phyloP scores from a whole-genome alignment of 2,113 vertebrate species.

The Lophotis ruficrista region DNA sequence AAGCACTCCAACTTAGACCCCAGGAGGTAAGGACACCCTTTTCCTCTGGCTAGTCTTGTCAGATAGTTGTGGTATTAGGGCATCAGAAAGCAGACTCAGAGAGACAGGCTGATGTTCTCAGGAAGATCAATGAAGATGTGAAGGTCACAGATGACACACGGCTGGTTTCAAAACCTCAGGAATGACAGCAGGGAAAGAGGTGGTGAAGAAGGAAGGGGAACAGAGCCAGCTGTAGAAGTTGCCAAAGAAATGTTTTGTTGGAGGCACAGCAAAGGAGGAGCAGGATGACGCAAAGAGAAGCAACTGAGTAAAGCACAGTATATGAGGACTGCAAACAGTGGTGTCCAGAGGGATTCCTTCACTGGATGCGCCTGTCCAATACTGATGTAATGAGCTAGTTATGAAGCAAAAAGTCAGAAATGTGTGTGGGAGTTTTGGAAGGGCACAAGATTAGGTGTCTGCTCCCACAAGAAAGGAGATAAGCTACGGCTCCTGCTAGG shows the following conservation, averaged over 20 bases:
- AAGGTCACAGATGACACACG: slow-evolving; percentile 33
- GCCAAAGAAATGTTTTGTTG: slow-evolving; percentile 17
- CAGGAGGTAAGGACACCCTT: not conserved
- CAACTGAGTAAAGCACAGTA: not conserved
- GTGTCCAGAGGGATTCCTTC: not conserved
- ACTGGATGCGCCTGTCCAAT: not conserved
- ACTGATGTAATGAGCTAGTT: not conserved
- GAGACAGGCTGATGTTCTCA: slow-evolving; percentile 6
- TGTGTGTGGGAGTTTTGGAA: not conserved
- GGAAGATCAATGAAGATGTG: slow-evolving; percentile 32
- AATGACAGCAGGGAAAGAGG: slow-evolving; percentile 46
- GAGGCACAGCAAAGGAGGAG: slow-evolving; percentile 18
- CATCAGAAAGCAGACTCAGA: not conserved
- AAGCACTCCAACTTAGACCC: not conserved
- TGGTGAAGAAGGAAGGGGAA: slow-evolving; percentile 21
- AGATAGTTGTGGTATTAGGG: not conserved
- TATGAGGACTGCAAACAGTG: not conserved
- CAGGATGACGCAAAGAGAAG: slow-evolving; percentile 3
- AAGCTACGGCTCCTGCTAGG: not conserved
- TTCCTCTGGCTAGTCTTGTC: not conserved
- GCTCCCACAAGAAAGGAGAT: not conserved
- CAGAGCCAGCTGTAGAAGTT: not conserved
- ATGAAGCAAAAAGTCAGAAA: not conserved
- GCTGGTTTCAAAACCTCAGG: slow-evolving; percentile 51
- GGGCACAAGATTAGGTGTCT: not conserved